Base-by-base conservation (phyloP, 2,888 invertebrate genomes). In the Eristalinus aeneus region DNA sequence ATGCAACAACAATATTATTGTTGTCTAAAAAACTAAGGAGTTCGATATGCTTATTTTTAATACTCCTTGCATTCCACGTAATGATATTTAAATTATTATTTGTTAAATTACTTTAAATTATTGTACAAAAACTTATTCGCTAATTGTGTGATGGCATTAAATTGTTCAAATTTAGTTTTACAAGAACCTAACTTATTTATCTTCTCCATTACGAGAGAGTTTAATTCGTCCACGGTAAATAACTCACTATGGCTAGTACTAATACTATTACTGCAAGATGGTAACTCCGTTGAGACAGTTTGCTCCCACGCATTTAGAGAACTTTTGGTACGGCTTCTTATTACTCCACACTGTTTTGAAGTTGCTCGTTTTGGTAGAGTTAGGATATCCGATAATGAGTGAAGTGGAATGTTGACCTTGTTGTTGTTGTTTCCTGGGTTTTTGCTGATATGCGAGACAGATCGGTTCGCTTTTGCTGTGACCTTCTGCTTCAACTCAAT, bases 81-180 rank as follows among this genome's bases (percentile, higher is more conserved):
- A 71, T 54, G 58, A 71, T 58, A 77, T 77, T 77, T 11, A 76
- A 12, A 54, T 76, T 36, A 46, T 65, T 65, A 65, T 31, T 31
- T 31, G 32, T 1, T 61, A 61, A 23, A 60, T 32, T 32, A 56
- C 39, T 65, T 74, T 12, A 56, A 64, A 65, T 74, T 65, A 27
- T 27, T 39, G 36, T 74, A 58, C 31, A 72, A 20, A 39, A 67
- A 74, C 58, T 65, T 74, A 65, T 39, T 72, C 11, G 69, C 63
- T 63, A 73, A 73, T 64, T n/a, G n/a, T n/a, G n/a, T n/a, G n/a
- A n/a, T n/a, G n/a, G n/a, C n/a, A n/a, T n/a, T n/a, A n/a, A n/a
- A 73, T n/a, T n/a, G n/a, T n/a, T n/a, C 63, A 34, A n/a, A 11
- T 63, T 63, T 63, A n/a, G 63, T 63, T 63, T n/a, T n/a, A n/a